phyloP scores from a whole-genome alignment of 2,113 vertebrate genomes.

The Vulpes vulpes region DNA sequence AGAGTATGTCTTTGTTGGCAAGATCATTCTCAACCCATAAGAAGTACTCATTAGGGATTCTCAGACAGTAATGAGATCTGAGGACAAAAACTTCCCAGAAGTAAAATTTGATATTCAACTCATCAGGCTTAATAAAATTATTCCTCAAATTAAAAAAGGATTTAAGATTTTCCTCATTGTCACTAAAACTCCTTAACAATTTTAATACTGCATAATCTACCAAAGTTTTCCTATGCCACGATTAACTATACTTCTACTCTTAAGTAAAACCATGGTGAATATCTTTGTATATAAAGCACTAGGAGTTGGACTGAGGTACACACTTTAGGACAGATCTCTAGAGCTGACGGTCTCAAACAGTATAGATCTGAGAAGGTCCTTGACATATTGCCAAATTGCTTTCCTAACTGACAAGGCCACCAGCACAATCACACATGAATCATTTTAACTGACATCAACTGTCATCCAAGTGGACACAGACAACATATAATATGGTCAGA shows the following conservation, averaged over 20 bases:
- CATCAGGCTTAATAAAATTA: constrained; percentile 10
- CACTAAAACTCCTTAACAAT: constrained; percentile 37
- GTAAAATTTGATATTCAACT: constrained; percentile 49
- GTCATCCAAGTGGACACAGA: not conserved
- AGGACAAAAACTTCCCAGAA: constrained; percentile 19
- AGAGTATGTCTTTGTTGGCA: not conserved
- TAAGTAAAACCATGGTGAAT: constrained; percentile 15
- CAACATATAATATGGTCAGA: constrained; percentile 49
- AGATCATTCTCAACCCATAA: constrained; percentile 52
- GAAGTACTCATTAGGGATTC: not conserved
- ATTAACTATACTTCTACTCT: not conserved
- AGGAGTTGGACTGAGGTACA: not conserved
- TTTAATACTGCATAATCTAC: constrained; percentile 4
- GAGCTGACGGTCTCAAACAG: not conserved
- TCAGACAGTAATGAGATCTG: constrained; percentile 9
- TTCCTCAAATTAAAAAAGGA: not conserved
- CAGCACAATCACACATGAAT: constrained; percentile 35
- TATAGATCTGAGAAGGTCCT: not conserved
- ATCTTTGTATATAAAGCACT: constrained; percentile 36
- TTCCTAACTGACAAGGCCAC: not conserved
- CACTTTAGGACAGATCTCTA: not conserved
- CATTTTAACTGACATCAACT: constrained; percentile 45
- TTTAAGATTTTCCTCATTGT: not conserved
- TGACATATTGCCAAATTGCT: not conserved
- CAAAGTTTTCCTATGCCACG: not conserved